Percentiles rank a stretch among this genome's conserved stretches.
Evolutionary conservation across 2,797 vertebrate species (phyloP).

Genomic region (Ficedula albicollis): DNA sequence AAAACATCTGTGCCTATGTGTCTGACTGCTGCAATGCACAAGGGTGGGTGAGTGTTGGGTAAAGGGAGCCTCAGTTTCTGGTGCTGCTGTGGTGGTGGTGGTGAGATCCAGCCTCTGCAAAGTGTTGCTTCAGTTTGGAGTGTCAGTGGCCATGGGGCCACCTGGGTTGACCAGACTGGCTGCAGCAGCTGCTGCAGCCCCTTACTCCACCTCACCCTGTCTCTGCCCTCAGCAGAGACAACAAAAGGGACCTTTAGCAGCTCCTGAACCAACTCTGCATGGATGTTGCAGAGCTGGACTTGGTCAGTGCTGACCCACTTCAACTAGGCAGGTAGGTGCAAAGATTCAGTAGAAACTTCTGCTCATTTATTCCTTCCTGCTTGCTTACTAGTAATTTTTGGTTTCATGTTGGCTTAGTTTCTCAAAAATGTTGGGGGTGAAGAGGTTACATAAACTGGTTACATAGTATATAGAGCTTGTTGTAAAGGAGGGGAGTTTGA

Average conservation of each 20-base stretch:
- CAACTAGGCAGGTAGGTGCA: neutral
- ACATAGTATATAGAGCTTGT: neutral
- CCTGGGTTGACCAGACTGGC: neutral
- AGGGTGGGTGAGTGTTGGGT: neutral
- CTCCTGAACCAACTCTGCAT: neutral
- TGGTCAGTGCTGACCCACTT: neutral
- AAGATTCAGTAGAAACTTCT: neutral
- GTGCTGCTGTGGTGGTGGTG: neutral
- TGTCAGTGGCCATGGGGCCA: rapidly evolving
- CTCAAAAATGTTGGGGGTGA: neutral
- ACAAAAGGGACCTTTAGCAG: neutral
- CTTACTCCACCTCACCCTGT: neutral
- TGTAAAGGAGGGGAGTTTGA: neutral
- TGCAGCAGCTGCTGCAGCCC: neutral
- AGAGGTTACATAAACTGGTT: neutral
- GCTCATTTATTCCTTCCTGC: neutral
- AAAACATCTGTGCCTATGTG: neutral
- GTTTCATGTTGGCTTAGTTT: neutral
- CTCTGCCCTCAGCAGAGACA: neutral
- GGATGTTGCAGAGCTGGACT: neutral
- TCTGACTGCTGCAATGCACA: neutral
- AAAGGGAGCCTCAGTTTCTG: neutral
- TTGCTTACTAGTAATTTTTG: neutral
- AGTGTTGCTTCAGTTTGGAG: neutral
- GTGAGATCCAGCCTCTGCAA: neutral